These are phyloP conservation scores for Brachirus orientalis DNA, from an alignment of 2,113 vertebrate species.

Conservation along the genomic window DNA sequence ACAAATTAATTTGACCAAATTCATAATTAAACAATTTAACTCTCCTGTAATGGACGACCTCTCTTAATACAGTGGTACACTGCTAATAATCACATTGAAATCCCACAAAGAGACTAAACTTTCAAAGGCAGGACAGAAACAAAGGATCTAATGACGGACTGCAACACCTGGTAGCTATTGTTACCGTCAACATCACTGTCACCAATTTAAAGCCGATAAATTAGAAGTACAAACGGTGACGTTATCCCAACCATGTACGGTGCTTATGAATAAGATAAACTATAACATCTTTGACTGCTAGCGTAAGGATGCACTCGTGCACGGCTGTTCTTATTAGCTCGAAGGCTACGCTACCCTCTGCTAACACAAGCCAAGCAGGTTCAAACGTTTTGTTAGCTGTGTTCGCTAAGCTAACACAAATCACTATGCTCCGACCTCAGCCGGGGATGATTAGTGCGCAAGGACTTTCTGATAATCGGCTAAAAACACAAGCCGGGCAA, in stretches of 20 bases:
- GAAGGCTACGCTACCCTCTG: conserved; percentile 24
- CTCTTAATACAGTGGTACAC: not conserved
- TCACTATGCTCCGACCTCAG: conserved; percentile 44
- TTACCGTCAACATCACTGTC: not conserved
- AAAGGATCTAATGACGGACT: not conserved
- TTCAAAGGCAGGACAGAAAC: not conserved
- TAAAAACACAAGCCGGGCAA: conserved; percentile 57
- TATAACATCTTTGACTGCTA: not conserved
- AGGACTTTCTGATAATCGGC: conserved; percentile 74
- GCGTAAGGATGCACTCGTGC: conserved; percentile 36
- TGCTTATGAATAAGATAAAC: not conserved
- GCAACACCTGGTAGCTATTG: not conserved
- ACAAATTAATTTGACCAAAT: no score
- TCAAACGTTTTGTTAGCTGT: not conserved
- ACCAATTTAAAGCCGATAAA: not conserved
- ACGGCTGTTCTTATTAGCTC: conserved; percentile 33
- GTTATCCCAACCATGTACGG: conserved; percentile 8
- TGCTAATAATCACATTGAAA: no score
- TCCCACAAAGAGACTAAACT: not conserved
- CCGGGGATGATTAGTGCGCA: conserved; percentile 57
- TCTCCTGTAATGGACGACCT: not conserved
- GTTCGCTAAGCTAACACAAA: conserved; percentile 33
- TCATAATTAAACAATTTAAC: no score
- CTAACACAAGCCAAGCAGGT: not conserved
- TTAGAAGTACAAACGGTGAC: not conserved